These are phyloP conservation scores for Oligia fasciuncula DNA, from an alignment of 2,888 invertebrate species.

Conservation along the genomic window DNA sequence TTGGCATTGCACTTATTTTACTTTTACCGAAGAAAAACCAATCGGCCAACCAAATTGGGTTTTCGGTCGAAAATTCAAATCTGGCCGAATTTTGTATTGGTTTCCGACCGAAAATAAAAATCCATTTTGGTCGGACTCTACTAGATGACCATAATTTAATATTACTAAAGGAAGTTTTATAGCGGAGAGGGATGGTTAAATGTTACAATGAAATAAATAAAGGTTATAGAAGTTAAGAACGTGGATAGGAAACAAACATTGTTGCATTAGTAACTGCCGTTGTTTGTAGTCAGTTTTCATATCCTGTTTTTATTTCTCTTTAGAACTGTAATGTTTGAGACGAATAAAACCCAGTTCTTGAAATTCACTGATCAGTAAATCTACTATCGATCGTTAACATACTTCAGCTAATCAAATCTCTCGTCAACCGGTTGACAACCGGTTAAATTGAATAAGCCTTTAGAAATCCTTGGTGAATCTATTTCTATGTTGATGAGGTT, in stretches of 20 bases:
- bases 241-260: slow-evolving; percentile 55
- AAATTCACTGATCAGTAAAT: background rate
- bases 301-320: slow-evolving; percentile 8
- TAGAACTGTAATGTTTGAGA: background rate
- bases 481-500: slow-evolving; percentile 19
- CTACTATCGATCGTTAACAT: background rate
- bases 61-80: background rate
- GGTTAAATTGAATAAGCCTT: slow-evolving; percentile 31
- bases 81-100: background rate
- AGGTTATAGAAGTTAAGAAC: slow-evolving; percentile 64
- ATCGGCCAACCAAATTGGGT: no score
- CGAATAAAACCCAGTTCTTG: background rate
- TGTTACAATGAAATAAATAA: slow-evolving; percentile 73
- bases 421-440: slow-evolving; percentile 28
- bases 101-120: background rate
- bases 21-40: background rate
- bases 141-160: slow-evolving; percentile 76
- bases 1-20: background rate
- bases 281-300: slow-evolving; percentile 5
- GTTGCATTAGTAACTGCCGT: slow-evolving; percentile 32
- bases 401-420: slow-evolving; percentile 16
- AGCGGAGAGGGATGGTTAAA: slow-evolving; percentile 61
- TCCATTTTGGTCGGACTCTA: slow-evolving; percentile 10
- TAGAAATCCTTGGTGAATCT: background rate
- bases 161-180: slow-evolving; percentile 75